Evolutionary conservation across 2,888 invertebrate species (phyloP), one percentile per base, ranked within the genome.

Genomic region (Machimus rusticus): DNA sequence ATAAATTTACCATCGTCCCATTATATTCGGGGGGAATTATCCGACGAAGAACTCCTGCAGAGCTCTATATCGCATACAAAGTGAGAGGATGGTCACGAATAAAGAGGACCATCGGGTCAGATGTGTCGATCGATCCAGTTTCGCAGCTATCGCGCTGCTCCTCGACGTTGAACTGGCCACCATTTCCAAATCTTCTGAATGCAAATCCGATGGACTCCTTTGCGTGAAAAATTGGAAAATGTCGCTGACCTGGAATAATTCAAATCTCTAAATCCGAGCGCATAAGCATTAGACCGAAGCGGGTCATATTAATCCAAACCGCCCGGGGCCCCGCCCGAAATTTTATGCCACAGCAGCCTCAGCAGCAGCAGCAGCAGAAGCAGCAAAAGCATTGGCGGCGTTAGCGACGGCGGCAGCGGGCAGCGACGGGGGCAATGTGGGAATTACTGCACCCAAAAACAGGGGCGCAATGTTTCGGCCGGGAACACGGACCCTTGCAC

Each of bases 201-300:
- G 92, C 89, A 92, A 91, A 89, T 92, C 93, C 14, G 88, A 88
- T 37, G 92, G 90, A 1, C 93, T 93, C 51, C 94, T 94, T 6
- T 94, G 92, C 0, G 95, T 95, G 92, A 94, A 95, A 93, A 96
- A 96, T 91, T 95, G 95, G 93, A 95, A 95, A 89, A 95, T 94
- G 91, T 95, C 95, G 91, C 95, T 95, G 86, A 95, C 95, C 95
- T 95, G 93, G 81, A 87, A 87, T 81, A 74, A 87, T 81, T 79
- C 55, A 77, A 86, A 82, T 82, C 37, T 77, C 86, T 77, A 77
- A 86, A 55, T 77, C 76, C 51, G 23, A 74, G 74, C 43, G 43
- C 37, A 85, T 66, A 37, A 19, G 37, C 66, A 66, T 46, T 46
- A 46, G 43, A 66, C 55, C 74, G 46, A 28, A 14, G 19, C 34